Evolutionary conservation across 2,113 vertebrate genomes (phyloP).

Genomic region (Syngnathoides biaculeatus): DNA sequence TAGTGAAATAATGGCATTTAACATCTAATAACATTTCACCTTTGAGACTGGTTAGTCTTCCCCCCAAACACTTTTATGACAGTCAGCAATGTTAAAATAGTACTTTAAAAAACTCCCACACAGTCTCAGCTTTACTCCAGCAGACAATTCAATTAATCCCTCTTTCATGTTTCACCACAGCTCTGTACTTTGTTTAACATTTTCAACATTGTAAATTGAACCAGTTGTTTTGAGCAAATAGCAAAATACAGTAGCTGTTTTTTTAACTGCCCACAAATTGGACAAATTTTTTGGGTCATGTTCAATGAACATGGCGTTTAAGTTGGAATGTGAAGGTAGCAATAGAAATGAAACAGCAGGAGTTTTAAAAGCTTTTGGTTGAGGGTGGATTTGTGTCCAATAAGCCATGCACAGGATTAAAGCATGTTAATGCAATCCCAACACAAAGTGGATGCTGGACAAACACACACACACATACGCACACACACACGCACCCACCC

Average conservation of each 20-base stretch:
- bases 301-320: neutral
- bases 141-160: too few relatives aligned
- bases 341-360: slow-evolving; percentile 61
- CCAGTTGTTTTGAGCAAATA: neutral
- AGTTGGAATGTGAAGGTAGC: slow-evolving; percentile 2
- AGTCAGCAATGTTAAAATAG: too few relatives aligned
- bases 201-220: neutral
- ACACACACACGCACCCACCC: too few relatives aligned
- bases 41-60: too few relatives aligned
- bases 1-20: too few relatives aligned
- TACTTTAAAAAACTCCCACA: too few relatives aligned
- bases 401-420: slow-evolving; percentile 71
- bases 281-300: neutral
- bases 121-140: too few relatives aligned
- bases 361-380: slow-evolving; percentile 67
- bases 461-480: slow-evolving; percentile 14
- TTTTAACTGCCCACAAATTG: neutral
- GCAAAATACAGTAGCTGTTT: neutral
- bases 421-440: slow-evolving; percentile 70
- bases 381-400: slow-evolving; percentile 69
- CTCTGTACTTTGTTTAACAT: neutral
- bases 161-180: too few relatives aligned
- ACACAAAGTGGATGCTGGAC: slow-evolving; percentile 43
- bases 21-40: too few relatives aligned
- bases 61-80: too few relatives aligned